These are phyloP conservation scores for Rhopalosiphum maidis DNA, from an alignment of 1,140 invertebrate genomes.

Conservation along the genomic window DNA sequence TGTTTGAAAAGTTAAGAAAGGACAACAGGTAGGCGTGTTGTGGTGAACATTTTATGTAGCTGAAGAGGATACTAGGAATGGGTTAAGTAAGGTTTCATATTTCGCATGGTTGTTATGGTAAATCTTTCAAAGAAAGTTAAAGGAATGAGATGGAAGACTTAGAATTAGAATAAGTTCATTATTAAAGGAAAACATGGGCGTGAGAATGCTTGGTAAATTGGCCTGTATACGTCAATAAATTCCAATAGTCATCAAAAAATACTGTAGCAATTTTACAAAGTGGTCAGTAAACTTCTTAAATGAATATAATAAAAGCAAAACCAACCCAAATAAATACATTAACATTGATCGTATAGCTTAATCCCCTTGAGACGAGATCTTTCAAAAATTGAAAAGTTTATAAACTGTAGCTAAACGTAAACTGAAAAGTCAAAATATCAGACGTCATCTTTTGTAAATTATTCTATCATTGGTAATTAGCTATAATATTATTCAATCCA, in stretches of 20 bases:
- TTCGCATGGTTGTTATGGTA: neutral
- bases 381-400: neutral
- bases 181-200: neutral
- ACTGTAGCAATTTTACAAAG: slow-evolving; percentile 20
- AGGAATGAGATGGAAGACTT: neutral
- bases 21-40: neutral
- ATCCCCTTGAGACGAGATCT: neutral
- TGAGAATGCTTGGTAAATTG: neutral
- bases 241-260: neutral
- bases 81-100: neutral
- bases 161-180: slow-evolving; percentile 11
- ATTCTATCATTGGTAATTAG: neutral
- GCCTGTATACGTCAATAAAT: neutral
- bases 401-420: neutral
- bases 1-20: neutral
- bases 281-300: slow-evolving; percentile 15
- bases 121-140: neutral
- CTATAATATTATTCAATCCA: neutral
- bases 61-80: neutral
- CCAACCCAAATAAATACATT: neutral
- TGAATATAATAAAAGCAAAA: slow-evolving; percentile 22
- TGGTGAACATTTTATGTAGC: neutral
- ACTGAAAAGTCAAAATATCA: neutral
- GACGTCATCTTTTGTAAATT: neutral
- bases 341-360: neutral